Evolutionary conservation across 2,113 vertebrate species (phyloP), one percentile per base, ranked within the genome.

Genomic region (Notarius quadriscutis): DNA sequence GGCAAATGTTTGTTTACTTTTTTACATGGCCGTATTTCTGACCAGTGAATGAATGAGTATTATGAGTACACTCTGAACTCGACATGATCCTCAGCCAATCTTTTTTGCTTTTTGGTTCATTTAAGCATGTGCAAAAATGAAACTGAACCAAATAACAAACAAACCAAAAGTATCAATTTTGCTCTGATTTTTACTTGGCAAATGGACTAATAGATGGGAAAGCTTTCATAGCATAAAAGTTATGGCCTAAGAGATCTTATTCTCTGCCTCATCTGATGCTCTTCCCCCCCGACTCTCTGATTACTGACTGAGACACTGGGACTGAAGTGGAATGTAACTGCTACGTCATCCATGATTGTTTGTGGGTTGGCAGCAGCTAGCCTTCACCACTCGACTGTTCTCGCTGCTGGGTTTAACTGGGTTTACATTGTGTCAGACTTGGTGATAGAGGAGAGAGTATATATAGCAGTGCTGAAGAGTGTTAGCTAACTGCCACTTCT

Each of bases 401-500:
- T 84, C 65, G 81, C 86, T 81, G 60, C 88, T 81, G 69, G 34
- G 18, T 87, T 81, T 48, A 58, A 83, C 57, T 87, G 77, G 63
- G 83, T 71, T 85, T 58, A 75, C 83, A 77, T 83, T 83, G 57
- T 75, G 86, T 71, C 27, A 50, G 65, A 69, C 48, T 67, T 74
- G 22, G 84, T 63, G 60, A 20, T 79, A 69, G 75, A 80, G 83
- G 75, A 51, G 69, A 18, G 81, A 83, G 86, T 87, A 83, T 89
- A 85, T 20, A 60, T 81, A 84, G 72, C 60, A 83, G 62, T 22
- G 25, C 71, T 27, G 78, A 83, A 71, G 84, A 84, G 81, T 3
- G 79, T 89, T 79, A 71, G 89, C 57, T 85, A 85, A 87, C 83
- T 30, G 17, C 50, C 60, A 57, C 74, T 86, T 63, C 85, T 87